These are phyloP conservation scores for Cryptophagus acutangulus DNA, from an alignment of 2,888 invertebrate species.

Conservation along the genomic window DNA sequence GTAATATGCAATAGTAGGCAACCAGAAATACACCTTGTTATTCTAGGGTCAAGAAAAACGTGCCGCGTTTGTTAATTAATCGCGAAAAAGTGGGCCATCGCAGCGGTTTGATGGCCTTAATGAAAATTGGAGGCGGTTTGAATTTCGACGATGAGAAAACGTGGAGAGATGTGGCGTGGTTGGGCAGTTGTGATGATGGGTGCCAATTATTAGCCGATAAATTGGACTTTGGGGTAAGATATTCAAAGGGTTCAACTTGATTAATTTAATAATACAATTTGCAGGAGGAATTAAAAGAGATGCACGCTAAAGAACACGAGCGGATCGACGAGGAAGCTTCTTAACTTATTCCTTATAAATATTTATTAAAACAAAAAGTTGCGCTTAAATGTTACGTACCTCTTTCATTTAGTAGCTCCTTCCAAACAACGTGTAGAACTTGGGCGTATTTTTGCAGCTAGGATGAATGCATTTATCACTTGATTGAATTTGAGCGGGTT, in stretches of 20 bases:
- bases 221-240: conserved; percentile 72
- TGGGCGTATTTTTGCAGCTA: conserved; percentile 71
- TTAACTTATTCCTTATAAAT: too few species aligned
- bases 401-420: conserved; percentile 88
- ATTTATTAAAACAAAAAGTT: too few species aligned
- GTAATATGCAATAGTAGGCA: conserved; percentile 5
- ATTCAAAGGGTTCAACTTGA: not conserved
- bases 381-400: too few species aligned
- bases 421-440: conserved; percentile 89
- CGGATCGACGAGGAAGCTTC: conserved; percentile 24
- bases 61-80: conserved; percentile 83
- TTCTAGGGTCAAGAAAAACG: conserved; percentile 60
- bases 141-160: conserved; percentile 62
- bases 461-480: conserved; percentile 83
- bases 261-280: conserved; percentile 10
- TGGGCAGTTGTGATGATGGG: conserved; percentile 81
- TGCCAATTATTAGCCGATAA: conserved; percentile 67
- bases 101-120: conserved; percentile 40
- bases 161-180: conserved; percentile 69
- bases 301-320: conserved; percentile 27
- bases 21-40: conserved; percentile 1
- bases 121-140: conserved; percentile 56
- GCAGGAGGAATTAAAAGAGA: conserved; percentile 30
- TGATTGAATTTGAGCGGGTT: conserved; percentile 60
- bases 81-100: conserved; percentile 65